Conservation (phyloP, 2,888 invertebrate species). For the Biston betularia region DNA sequence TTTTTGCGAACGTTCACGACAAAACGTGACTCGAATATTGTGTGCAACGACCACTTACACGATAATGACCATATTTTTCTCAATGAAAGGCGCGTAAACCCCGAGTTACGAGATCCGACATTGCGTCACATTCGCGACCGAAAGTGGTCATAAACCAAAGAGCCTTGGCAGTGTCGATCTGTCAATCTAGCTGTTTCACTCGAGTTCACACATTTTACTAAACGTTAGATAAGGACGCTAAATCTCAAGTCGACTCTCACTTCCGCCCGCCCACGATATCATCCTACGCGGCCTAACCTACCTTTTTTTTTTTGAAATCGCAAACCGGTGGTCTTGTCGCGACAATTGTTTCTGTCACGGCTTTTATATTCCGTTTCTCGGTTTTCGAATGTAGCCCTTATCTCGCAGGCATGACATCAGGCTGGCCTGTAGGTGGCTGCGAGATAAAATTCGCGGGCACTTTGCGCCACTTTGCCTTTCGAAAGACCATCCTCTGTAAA, state of each 20-base stretch:
- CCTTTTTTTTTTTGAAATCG: constrained; percentile 70
- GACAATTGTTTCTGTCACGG: constrained; percentile 64
- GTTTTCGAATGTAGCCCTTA: constrained; percentile 55
- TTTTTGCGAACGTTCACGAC: constrained; percentile 54
- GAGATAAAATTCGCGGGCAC: constrained; percentile 70
- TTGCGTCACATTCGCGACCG: constrained; percentile 77
- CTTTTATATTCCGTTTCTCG: constrained; percentile 52
- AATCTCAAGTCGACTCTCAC: constrained; percentile 76
- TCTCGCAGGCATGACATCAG: constrained; percentile 72
- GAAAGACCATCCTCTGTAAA: constrained; percentile 76
- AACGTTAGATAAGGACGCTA: constrained; percentile 74
- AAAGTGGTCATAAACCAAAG: constrained; percentile 81
- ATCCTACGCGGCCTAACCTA: constrained; percentile 77
- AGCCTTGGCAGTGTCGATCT: constrained; percentile 78
- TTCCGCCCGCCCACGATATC: constrained; percentile 83
- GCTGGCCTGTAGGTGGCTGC: constrained; percentile 77
- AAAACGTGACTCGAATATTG: constrained; percentile 70
- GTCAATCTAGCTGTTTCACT: constrained; percentile 68
- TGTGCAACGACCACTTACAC: constrained; percentile 60
- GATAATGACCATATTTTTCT: constrained; percentile 67
- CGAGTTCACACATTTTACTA: constrained; percentile 53
- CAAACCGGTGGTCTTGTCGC: constrained; percentile 72
- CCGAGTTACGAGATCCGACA: constrained; percentile 60
- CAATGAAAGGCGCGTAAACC: constrained; percentile 63
- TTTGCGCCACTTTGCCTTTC: constrained; percentile 67